Evolutionary conservation across 2,888 invertebrate genomes (phyloP), one percentile per base, ranked within the genome.

Genomic region (Nomada hirtipes): DNA sequence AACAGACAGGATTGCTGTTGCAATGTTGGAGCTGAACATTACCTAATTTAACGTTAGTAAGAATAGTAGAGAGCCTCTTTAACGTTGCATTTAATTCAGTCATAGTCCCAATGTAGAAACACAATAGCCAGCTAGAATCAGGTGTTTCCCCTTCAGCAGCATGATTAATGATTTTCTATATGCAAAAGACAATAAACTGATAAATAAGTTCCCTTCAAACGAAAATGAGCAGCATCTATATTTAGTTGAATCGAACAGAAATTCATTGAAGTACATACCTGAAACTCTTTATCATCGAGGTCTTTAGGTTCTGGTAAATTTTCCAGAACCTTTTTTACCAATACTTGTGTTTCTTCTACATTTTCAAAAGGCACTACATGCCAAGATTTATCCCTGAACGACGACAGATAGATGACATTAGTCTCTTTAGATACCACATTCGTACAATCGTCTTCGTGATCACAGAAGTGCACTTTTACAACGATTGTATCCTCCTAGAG

Each of bases 221-320:
- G 26, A 57, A 57, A 20, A 26, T 11, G 7, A 23, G 11, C 11
- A 47, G 4, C 3, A 15, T 47, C 3, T 47, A 15, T 15, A 15
- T 47, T 47, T 15, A 13, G 13, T 47, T 36, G 15, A n/a, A n/a
- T 18, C 9, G 3, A 9, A 57, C 20, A 23, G 26, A 26, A 13
- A 18, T 9, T 47, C 47, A 15, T 47, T 15, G 10, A 59, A 55
- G 89, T 36, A 94, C 94, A 94, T 93, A 97, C 97, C 92, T 96
- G 93, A 92, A 97, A 96, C 68, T 95, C 93, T 3, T 94, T 91
- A 83, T 94, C 93, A 90, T 95, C 95, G 84, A 97, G 90, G 91
- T 95, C 93, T 92, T 95, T 91, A 11, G 96, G 95, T 87, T 95
- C 95, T 4, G 96, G 96, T 44, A 97, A 93, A 79, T 95, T 94